Evolutionary conservation across 2,888 invertebrate species (phyloP), one percentile per base, ranked within the genome.

Genomic region (Atethmia centrago): DNA sequence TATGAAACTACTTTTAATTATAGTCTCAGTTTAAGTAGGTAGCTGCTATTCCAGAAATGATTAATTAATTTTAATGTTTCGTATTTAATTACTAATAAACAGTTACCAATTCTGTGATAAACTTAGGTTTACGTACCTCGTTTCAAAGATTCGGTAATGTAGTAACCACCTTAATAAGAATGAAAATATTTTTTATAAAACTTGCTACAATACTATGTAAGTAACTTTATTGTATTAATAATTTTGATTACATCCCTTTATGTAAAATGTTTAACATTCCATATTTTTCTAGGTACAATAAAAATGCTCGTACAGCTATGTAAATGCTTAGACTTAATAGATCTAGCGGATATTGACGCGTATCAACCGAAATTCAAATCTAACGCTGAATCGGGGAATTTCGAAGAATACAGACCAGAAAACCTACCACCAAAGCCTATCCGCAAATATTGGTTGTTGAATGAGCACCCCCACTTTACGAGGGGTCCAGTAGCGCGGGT

Each of bases 101-200:
- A 31, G 45, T 16, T 25, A 31, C 10, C 7, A 45, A 55, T 63
- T n/a, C 7, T 42, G 7, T 25, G 25, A 42, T 58, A 42, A 8
- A 51, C 31, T 31, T n/a, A 28, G 1, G 49, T 36, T 40, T 49
- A 42, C 8, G 53, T 61, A 51, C 42, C 25, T 51, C 42, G 31
- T 65, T 66, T 16, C 3, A 25, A 47, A 69, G 47, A 51, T 58
- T 40, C 58, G 31, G 71, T 71, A 45, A 82, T 82, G 79, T 59
- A 75, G 69, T 42, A 21, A 61, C 51, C 47, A 64, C 40, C 36
- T 69, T 58, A 36, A 67, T 47, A 63, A 85, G 36, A 63, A 88
- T 88, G 87, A 80, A 77, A 90, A 89, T 80, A 91, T 91, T 89
- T 90, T 87, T 81, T 85, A 80, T 85, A 77, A 70, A 74, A 83